These are phyloP conservation scores for Tauraco hartlaubi DNA, from an alignment of 2,797 vertebrate genomes.

Conservation along the genomic window DNA sequence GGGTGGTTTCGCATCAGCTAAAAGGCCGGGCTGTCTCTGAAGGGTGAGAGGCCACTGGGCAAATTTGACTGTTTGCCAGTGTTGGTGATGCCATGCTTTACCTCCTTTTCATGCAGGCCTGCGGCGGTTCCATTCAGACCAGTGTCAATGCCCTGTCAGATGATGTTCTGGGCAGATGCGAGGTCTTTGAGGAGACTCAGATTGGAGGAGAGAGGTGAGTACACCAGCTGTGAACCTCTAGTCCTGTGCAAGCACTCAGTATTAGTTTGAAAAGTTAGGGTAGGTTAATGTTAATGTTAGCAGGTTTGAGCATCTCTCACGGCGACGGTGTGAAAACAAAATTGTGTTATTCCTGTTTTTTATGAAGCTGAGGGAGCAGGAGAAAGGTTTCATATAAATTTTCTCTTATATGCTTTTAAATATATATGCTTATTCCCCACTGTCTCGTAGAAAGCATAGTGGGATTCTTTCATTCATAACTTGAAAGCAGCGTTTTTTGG, in stretches of 20 bases:
- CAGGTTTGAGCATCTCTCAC: background rate
- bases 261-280: background rate
- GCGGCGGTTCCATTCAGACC: constrained; percentile 97
- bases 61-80: background rate
- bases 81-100: rapidly evolving
- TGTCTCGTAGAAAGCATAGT: background rate
- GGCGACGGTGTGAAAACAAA: background rate
- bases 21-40: background rate
- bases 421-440: rapidly evolving
- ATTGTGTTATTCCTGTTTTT: background rate
- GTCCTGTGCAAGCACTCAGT: rapidly evolving
- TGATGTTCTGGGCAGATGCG: constrained; percentile 92
- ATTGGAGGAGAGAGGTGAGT: constrained; percentile 95
- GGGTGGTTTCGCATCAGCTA: background rate
- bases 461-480: rapidly evolving
- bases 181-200: constrained; percentile 95
- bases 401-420: background rate
- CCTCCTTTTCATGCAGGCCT: constrained; percentile 82
- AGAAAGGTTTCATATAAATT: background rate
- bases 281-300: background rate
- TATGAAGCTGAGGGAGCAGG: background rate
- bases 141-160: constrained; percentile 87
- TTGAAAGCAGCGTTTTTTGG: rapidly evolving
- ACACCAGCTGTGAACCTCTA: rapidly evolving
- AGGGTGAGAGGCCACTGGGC: background rate